phyloP scores from a whole-genome alignment of 2,113 vertebrate genomes.

The Stigmatopora argus region DNA sequence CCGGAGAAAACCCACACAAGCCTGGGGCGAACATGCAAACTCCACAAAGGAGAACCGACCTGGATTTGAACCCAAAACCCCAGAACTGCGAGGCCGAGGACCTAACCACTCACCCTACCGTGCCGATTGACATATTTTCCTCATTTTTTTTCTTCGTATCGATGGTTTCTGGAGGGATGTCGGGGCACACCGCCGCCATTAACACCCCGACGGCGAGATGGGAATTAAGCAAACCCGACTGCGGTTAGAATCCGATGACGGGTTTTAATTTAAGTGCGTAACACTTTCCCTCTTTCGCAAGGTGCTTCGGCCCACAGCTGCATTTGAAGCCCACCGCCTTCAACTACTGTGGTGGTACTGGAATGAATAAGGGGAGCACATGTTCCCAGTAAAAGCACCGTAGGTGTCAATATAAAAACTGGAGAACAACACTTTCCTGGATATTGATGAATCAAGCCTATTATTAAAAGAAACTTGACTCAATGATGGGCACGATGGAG shows the following conservation, averaged over 20 bases:
- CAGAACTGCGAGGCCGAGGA: no score
- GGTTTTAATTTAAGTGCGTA: constrained; percentile 40
- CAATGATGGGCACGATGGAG: not conserved
- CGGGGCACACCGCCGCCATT: not conserved
- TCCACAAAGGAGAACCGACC: no score
- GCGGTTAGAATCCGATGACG: constrained; percentile 23
- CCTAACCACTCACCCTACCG: no score
- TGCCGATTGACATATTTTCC: no score
- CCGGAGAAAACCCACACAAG: no score
- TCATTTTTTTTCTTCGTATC: not conserved
- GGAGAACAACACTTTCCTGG: constrained; percentile 27
- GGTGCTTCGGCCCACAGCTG: constrained; percentile 42
- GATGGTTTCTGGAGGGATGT: not conserved
- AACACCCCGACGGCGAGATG: constrained; percentile 4
- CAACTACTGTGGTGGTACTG: constrained; percentile 39
- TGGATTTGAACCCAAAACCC: no score
- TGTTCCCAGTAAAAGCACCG: constrained; percentile 30
- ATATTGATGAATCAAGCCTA: constrained; percentile 17
- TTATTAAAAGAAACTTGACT: constrained; percentile 16
- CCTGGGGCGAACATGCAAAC: no score
- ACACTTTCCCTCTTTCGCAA: constrained; percentile 50
- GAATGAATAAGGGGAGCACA: constrained; percentile 41
- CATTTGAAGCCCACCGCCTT: constrained; percentile 18
- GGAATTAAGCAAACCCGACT: constrained; percentile 25
- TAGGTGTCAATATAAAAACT: constrained; percentile 21